Evolutionary conservation across 2,113 vertebrate genomes (phyloP).

Genomic region (Onychostruthus taczanowskii): DNA sequence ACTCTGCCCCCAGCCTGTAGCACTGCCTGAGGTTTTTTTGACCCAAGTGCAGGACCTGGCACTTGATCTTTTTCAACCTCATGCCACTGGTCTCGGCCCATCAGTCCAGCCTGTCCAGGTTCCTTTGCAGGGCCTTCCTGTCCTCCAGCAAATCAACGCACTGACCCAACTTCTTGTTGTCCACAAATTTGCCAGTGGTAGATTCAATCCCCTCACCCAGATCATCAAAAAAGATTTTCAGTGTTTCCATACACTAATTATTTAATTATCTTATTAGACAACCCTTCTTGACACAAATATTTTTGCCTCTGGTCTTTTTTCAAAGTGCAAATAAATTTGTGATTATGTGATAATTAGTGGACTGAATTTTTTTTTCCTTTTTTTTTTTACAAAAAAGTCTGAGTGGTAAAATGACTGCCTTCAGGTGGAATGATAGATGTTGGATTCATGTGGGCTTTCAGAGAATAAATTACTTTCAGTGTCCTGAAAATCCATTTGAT

Average conservation of each 20-base stretch:
- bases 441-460: neutral
- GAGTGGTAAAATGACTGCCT: neutral
- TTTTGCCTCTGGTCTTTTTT: neutral
- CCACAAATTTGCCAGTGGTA: neutral
- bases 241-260: neutral
- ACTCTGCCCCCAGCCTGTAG: neutral
- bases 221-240: neutral
- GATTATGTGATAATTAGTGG: neutral
- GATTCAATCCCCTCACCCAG: neutral
- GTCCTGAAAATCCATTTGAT: neutral
- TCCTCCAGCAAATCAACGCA: neutral
- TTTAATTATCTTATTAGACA: neutral
- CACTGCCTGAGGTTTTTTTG: neutral
- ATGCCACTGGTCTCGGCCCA: accelerated
- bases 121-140: neutral
- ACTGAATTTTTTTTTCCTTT: neutral
- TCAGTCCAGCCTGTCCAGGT: neutral
- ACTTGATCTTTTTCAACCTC: neutral
- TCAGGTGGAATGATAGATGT: neutral
- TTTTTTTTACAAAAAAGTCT: neutral
- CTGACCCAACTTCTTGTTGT: neutral
- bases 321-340: neutral
- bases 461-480: neutral
- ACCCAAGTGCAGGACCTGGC: neutral
- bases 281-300: neutral